Evolutionary conservation across 37 sponge, comb jelly and placozoan species (phyloP).

Genomic region (Ephydatia muelleri): DNA sequence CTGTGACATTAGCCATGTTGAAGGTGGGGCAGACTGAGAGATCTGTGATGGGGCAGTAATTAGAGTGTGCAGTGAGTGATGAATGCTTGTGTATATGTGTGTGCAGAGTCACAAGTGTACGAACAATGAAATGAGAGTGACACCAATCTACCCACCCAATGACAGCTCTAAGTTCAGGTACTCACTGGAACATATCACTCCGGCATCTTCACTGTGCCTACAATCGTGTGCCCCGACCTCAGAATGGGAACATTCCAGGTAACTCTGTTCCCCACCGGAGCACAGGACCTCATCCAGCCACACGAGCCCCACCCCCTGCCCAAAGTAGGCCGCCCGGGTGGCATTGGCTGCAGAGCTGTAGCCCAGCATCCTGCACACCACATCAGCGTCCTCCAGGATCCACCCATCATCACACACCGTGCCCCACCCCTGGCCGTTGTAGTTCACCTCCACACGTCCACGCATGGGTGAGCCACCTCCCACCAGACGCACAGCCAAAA

Average conservation of each 20-base stretch:
- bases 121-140: background rate
- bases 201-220: constrained; percentile 42
- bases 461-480: background rate
- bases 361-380: constrained; percentile 55
- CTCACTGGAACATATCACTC: constrained; percentile 50
- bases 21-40: too few relatives aligned
- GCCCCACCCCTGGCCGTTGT: constrained; percentile 58
- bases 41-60: too few relatives aligned
- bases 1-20: background rate
- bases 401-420: constrained; percentile 67
- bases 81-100: too few relatives aligned
- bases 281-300: constrained; percentile 62
- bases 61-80: too few relatives aligned
- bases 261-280: constrained; percentile 21
- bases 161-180: background rate
- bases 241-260: constrained; percentile 58
- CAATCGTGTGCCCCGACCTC: constrained; percentile 40
- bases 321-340: constrained; percentile 16
- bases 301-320: constrained; percentile 35
- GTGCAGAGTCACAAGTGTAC: background rate
- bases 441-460: constrained; percentile 66
- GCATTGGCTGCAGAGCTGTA: constrained; percentile 14
- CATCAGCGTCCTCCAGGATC: constrained; percentile 55
- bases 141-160: too few relatives aligned
- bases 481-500: background rate